Conservation (phyloP, 2,113 vertebrate genomes). For the Procapra przewalskii region DNA sequence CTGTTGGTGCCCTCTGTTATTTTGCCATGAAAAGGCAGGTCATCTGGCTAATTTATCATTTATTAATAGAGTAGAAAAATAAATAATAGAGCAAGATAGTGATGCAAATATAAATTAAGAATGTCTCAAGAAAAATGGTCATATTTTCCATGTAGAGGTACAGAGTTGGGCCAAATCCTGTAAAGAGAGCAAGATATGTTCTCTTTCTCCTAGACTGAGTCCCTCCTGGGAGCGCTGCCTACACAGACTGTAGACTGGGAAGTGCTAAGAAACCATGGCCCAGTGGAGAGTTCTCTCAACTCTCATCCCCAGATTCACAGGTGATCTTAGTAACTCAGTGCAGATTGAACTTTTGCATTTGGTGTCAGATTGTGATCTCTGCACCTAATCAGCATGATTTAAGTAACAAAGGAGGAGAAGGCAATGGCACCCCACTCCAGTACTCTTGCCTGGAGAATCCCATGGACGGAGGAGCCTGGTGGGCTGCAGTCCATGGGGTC, state of each 20-base stretch:
- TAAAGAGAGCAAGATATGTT: neutral
- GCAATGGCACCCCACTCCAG: too few species aligned
- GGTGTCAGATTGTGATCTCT: neutral
- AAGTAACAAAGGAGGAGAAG: neutral
- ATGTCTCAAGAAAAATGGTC: neutral
- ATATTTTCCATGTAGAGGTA: neutral
- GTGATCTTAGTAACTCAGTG: neutral
- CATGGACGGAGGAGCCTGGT: too few species aligned
- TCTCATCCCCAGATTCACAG: neutral
- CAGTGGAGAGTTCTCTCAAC: neutral
- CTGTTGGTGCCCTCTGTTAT: neutral
- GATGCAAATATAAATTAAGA: neutral
- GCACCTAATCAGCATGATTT: neutral
- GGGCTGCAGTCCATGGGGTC: too few species aligned
- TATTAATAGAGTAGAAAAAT: constrained; percentile 8
- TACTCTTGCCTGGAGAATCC: too few species aligned
- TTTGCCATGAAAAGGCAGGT: neutral
- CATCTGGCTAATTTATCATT: neutral
- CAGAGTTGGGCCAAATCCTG: neutral
- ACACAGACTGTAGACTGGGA: too few species aligned
- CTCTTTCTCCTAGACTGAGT: neutral
- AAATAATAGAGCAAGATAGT: neutral
- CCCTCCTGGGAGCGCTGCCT: neutral
- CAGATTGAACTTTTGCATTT: neutral
- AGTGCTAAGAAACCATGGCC: neutral